Base-by-base conservation (phyloP, 1,140 invertebrate species). In the Pseudomyrmex dendroicus region DNA sequence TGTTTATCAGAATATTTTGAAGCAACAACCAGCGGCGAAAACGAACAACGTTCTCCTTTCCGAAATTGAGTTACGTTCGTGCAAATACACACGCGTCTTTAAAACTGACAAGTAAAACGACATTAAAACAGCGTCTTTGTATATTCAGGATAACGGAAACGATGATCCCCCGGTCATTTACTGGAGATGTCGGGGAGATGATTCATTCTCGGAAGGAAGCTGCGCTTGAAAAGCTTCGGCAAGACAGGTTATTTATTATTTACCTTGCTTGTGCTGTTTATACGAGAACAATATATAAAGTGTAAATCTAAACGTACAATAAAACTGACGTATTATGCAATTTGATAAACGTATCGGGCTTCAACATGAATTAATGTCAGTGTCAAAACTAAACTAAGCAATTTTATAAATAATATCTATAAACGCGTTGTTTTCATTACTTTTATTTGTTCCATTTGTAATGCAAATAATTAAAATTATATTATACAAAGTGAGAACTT, bases 1-100 rank as follows among this genome's bases (percentile, higher is more conserved):
- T 64, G 85, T 94, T 89, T 93, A 94, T 86, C 91, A 89, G 77
- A 85, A 90, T 44, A 91, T 89, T 5, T 56, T 94, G 78, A 90
- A 89, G 84, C 89, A 91, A 83, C 86, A 88, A 80, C 61, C 73
- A 84, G 72, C 72, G 77, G 25, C 52, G 48, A n/a, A 57, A 82
- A 76, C 74, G 44, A 86, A 76, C 44, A 22, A 25, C 3, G 25
- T 3, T 25, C 3, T 84, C 46, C 46, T 77, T 1, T 12, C 62
- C 25, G 59, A 82, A 52, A 17, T 62, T 13, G 35, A 64, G 84
- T 89, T 89, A 89, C 25, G 54, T 80, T 35, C 20, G 1, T 46
- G 1, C 15, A 12, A 12, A 77, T 70, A 52, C 5, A 7, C 35
- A 1, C 35, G 35, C 35, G 5, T 35, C 20, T 35, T 35, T 7